Evolutionary conservation across 2,113 vertebrate species (phyloP), one percentile per base, ranked within the genome.

Genomic region (Noctilio leporinus): DNA sequence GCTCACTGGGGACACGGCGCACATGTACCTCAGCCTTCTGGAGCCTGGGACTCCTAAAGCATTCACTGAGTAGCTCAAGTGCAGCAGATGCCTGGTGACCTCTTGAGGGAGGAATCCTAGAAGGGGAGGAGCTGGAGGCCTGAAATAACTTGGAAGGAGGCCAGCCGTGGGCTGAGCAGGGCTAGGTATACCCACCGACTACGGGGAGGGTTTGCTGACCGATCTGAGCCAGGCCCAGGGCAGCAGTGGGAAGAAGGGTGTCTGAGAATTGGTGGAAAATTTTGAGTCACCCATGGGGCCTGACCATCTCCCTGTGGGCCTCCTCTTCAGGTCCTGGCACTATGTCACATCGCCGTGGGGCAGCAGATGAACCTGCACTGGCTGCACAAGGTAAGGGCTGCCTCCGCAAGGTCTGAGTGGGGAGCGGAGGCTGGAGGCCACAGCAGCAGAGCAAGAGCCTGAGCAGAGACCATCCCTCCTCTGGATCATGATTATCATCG

Each of bases 321-420:
- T 57, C 65, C 65, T 80, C 72, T 38, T 28, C 97, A 99, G 99
- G 98, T 99, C 92, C 98, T 99, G 97, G 99, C 99, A 17, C 98
- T 99, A 86, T 99, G 99, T 96, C 99, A 99, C 95, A 98, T 99
- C 16, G 98, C 99, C 2, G 98, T 99, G 98, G 99, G 99, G 49
- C 99, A 99, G 96, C 99, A 99, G 97, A 98, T 99, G 97, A 99
- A 99, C 95, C 98, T 99, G n/a, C 99, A 99, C 98, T 99, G 99
- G 99, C 98, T 99, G 92, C 99, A 99, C 98, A 99, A 99, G 99
- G 99, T 99, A 97, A 97, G 45, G 6, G 40, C 3, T 72, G 33
- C 35, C 76, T 53, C 9, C 4, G 1, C 8, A 3, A 4, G 20
- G 26, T 16, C 30, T 14, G 26, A 26, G n/a, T 5, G 12, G 14